Conservation (phyloP, 2,797 vertebrate species). For the Gymnodraco acuticeps region DNA sequence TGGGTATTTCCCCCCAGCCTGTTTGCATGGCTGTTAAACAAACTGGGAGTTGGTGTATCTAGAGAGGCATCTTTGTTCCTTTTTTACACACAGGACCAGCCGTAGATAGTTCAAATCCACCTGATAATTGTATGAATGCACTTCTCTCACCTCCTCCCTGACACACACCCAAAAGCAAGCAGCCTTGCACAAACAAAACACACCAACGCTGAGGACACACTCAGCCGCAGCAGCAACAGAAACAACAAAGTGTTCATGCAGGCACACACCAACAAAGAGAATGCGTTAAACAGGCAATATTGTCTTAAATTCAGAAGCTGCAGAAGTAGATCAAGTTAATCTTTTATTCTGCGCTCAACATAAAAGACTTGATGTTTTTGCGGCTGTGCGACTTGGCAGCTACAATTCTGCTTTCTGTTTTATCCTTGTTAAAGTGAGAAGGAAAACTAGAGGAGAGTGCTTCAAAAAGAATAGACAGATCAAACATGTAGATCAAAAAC, state of each 20-base stretch:
- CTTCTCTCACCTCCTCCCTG: constrained; percentile 53
- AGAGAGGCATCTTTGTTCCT: constrained; percentile 73
- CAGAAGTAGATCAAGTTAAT: constrained; percentile 61
- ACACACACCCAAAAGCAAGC: constrained; percentile 38
- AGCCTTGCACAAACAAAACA: constrained; percentile 39
- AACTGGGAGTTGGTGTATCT: constrained; percentile 74
- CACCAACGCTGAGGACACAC: constrained; percentile 26
- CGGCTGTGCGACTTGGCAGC: constrained; percentile 61
- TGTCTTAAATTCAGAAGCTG: constrained; percentile 58
- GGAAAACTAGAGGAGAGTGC: constrained; percentile 68
- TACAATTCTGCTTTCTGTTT: constrained; percentile 76
- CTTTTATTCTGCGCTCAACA: constrained; percentile 55
- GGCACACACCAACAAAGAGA: constrained; percentile 64
- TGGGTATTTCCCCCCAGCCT: constrained; percentile 73
- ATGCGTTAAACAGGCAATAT: constrained; percentile 57
- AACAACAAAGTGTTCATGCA: constrained; percentile 28
- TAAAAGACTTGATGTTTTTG: constrained; percentile 64
- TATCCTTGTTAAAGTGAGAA: constrained; percentile 76
- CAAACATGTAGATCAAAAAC: constrained; percentile 76
- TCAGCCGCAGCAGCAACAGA: constrained; percentile 12
- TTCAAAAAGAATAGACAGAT: constrained; percentile 83
- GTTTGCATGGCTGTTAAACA: constrained; percentile 82
- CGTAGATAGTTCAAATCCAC: constrained; percentile 53
- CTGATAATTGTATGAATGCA: constrained; percentile 54
- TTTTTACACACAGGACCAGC: constrained; percentile 66